Evolutionary conservation across 2,888 invertebrate species (phyloP).

Genomic region (Stegophylla sp.): DNA sequence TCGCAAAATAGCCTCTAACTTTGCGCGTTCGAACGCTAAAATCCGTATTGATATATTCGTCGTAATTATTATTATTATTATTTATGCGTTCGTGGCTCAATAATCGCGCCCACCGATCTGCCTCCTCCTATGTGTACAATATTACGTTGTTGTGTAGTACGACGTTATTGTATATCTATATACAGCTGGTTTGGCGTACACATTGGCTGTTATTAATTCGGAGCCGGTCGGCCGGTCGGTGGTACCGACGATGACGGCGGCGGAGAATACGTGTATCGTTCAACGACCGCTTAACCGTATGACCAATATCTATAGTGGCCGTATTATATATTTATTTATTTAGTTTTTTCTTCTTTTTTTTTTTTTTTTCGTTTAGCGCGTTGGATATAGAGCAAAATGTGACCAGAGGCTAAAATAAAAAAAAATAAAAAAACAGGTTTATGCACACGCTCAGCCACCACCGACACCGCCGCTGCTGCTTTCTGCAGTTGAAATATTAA

Average conservation of each 20-base stretch:
- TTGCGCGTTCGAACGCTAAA: no score
- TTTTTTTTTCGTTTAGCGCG: constrained; percentile 24
- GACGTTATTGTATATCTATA: no score
- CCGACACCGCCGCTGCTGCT: constrained; percentile 4
- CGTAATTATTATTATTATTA: no score
- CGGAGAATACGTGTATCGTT: constrained; percentile 6
- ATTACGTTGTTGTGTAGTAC: neutral
- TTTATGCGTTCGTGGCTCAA: neutral
- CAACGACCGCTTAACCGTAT: constrained; percentile 11
- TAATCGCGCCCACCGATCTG: neutral
- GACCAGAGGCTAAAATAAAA: constrained; percentile 45
- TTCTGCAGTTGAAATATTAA: constrained; percentile 44
- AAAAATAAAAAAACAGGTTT: constrained; percentile 42
- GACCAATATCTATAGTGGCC: neutral
- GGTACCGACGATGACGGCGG: neutral
- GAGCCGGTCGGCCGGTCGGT: neutral
- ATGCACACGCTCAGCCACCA: neutral
- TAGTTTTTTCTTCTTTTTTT: constrained; percentile 22
- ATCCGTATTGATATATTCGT: no score
- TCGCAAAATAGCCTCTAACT: no score
- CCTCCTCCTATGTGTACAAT: neutral
- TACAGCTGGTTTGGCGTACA: no score
- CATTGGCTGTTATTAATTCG: neutral
- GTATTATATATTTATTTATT: constrained; percentile 9
- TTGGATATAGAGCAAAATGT: constrained; percentile 50